Evolutionary conservation across 2,113 vertebrate genomes (phyloP).

Genomic region (Gopherus evgoodei): DNA sequence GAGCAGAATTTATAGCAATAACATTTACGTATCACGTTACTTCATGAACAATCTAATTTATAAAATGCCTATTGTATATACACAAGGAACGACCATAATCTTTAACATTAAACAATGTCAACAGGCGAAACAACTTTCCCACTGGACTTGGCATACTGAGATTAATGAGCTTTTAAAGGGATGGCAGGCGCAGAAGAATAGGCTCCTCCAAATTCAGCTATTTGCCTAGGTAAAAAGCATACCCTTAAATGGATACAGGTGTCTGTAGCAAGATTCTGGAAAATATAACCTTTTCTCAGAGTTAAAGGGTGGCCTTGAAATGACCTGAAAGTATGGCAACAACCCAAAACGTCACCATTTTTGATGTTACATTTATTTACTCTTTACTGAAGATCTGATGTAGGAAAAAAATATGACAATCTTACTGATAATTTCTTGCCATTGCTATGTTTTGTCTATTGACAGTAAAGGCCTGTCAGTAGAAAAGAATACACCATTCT

Average conservation of each 20-base stretch:
- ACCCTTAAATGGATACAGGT: conserved; percentile 52
- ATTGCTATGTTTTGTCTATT: neutral
- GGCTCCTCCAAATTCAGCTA: neutral
- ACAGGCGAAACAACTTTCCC: conserved; percentile 59
- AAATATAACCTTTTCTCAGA: conserved; percentile 36
- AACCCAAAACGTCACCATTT: neutral
- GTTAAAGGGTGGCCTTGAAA: neutral
- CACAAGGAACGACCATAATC: conserved; percentile 69
- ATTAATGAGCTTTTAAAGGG: conserved; percentile 37
- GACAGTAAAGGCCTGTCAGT: neutral
- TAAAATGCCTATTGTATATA: conserved; percentile 73
- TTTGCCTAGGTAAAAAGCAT: conserved; percentile 12
- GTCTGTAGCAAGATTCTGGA: conserved; percentile 36
- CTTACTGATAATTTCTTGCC: neutral
- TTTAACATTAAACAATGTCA: conserved; percentile 73
- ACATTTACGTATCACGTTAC: conserved; percentile 74
- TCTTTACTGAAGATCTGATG: conserved; percentile 22
- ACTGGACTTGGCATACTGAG: conserved; percentile 31
- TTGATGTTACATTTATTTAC: neutral
- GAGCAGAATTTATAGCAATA: conserved; percentile 72
- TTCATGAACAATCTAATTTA: conserved; percentile 72
- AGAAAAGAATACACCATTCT: neutral
- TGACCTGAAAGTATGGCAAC: neutral
- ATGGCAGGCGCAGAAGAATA: neutral
- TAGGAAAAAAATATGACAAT: neutral